Evolutionary conservation across 2,888 invertebrate genomes (phyloP).

Genomic region (Hypsopygia costalis): DNA sequence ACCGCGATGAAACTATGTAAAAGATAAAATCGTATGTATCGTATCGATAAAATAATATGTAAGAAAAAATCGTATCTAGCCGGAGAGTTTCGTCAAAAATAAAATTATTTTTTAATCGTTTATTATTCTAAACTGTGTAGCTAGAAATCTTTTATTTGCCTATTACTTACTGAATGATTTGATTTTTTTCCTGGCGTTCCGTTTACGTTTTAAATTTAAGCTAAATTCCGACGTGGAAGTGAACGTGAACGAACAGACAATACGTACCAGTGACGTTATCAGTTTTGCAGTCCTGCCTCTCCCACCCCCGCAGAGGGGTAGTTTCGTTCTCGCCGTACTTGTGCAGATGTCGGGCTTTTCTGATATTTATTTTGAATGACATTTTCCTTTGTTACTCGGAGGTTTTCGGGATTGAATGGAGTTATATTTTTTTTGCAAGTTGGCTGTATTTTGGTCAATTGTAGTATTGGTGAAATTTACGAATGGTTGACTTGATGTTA

Average conservation of each 20-base stretch:
- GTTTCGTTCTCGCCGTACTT: not conserved
- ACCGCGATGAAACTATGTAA: no score
- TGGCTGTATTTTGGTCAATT: not conserved
- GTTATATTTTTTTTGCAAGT: not conserved
- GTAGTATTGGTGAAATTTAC: no score
- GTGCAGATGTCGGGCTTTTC: not conserved
- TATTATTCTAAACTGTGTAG: no score
- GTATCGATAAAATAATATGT: no score
- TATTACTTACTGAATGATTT: no score
- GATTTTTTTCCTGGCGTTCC: not conserved
- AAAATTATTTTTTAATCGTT: no score
- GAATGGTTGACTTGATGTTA: no score
- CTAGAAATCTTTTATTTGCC: no score
- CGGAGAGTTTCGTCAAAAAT: no score
- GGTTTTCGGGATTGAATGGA: not conserved
- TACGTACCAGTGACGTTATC: conserved; percentile 1
- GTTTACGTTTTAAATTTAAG: conserved; percentile 16
- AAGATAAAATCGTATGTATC: no score
- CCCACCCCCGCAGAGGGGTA: not conserved
- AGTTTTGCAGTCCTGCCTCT: conserved; percentile 1
- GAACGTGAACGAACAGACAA: conserved; percentile 1
- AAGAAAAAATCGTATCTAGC: no score
- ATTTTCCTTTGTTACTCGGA: not conserved
- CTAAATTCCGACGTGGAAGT: conserved; percentile 10
- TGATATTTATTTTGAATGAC: not conserved